Evolutionary conservation across 2,888 invertebrate genomes (phyloP).

Genomic region (Griposia aprilina): DNA sequence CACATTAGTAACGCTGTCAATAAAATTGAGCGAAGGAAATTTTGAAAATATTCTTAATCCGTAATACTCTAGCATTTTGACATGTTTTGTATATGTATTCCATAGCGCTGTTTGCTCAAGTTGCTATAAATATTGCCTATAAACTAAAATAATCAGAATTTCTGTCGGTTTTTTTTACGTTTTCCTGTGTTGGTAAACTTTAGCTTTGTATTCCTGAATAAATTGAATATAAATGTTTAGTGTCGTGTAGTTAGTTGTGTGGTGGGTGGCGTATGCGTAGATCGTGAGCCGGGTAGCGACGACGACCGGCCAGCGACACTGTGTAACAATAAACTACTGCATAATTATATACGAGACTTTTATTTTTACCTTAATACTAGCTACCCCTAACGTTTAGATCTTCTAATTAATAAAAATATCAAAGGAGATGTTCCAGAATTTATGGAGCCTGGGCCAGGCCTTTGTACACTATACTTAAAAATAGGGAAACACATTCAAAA

Average conservation of each 20-base stretch:
- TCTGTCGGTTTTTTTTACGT: constrained; percentile 34
- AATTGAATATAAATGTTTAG: constrained; percentile 23
- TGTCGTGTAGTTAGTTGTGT: constrained; percentile 61
- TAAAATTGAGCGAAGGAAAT: constrained; percentile 25
- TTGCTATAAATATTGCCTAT: constrained; percentile 19
- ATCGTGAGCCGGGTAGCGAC: constrained; percentile 77
- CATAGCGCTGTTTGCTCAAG: constrained; percentile 53
- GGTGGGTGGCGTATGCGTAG: constrained; percentile 68
- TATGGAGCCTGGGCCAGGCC: too few species aligned
- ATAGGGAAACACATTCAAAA: too few species aligned
- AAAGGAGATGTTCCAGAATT: background rate
- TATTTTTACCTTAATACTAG: constrained; percentile 58
- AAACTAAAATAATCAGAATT: constrained; percentile 9
- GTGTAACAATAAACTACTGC: constrained; percentile 89
- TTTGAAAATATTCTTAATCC: constrained; percentile 27
- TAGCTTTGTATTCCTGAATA: constrained; percentile 9
- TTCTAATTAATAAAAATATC: background rate
- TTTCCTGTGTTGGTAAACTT: constrained; percentile 32
- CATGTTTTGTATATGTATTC: constrained; percentile 24
- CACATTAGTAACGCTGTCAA: constrained; percentile 60
- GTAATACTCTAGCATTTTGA: constrained; percentile 25
- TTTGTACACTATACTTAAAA: too few species aligned
- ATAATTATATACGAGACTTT: constrained; percentile 79
- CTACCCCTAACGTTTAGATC: background rate
- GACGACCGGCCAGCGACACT: constrained; percentile 78